Percentiles rank a stretch among this genome's conserved stretches.
These are phyloP conservation scores for Tretioscincus oriximinensis DNA, from an alignment of 2,113 vertebrate genomes.

Conservation along the genomic window DNA sequence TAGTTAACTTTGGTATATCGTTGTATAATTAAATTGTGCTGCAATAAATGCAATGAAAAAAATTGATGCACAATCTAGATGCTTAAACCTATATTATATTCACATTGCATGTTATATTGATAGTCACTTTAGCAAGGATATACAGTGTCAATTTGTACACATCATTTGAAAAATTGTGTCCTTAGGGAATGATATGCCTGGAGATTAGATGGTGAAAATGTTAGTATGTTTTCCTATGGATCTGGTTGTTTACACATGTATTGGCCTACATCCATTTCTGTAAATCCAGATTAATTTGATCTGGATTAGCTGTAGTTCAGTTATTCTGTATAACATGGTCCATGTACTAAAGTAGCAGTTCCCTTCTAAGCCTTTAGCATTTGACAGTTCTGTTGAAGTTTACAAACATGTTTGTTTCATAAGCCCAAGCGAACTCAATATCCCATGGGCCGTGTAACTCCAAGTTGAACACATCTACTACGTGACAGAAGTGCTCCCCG, in stretches of 20 bases:
- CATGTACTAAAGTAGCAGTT: not conserved
- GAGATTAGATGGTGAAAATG: no score
- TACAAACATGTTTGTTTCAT: not conserved
- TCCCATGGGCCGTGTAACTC: not conserved
- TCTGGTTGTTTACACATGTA: no score
- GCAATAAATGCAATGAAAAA: not conserved
- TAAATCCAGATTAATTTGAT: no score
- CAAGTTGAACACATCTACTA: not conserved
- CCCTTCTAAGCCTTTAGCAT: conserved; percentile 10
- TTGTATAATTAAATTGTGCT: not conserved
- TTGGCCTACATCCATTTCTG: no score
- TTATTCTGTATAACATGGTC: not conserved
- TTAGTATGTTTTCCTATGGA: no score
- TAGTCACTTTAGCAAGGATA: not conserved
- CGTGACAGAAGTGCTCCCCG: not conserved
- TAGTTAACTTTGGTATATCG: not conserved
- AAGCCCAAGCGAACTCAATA: not conserved
- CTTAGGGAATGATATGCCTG: no score
- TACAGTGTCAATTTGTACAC: not conserved
- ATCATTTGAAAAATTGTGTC: not conserved
- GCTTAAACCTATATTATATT: not conserved
- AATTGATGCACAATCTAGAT: not conserved
- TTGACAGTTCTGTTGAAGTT: not conserved
- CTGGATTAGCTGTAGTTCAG: not conserved
- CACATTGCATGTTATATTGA: no score